These are phyloP conservation scores for Cephus spinipes DNA, from an alignment of 2,888 invertebrate species.

Conservation along the genomic window DNA sequence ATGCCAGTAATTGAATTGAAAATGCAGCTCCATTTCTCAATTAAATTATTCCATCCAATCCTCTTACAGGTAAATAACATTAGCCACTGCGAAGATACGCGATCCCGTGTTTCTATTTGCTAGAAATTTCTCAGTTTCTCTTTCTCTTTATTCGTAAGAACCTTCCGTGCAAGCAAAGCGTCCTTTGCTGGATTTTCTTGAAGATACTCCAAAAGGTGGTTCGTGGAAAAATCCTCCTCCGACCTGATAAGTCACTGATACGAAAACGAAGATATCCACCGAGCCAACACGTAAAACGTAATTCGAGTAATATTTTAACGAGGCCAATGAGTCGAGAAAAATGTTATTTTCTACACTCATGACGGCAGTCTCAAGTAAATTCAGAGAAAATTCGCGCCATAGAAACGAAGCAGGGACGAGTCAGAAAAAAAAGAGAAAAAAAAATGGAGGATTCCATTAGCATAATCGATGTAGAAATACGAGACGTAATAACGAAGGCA, in stretches of 20 bases:
- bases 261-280: neutral
- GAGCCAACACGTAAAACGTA: neutral
- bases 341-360: neutral
- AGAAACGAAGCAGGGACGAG: neutral
- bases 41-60: conserved; percentile 36
- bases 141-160: neutral
- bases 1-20: conserved; percentile 38
- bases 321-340: neutral
- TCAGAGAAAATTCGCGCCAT: neutral
- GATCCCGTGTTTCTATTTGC: neutral
- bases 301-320: neutral
- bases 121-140: neutral
- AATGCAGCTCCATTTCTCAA: conserved; percentile 30
- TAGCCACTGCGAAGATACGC: neutral
- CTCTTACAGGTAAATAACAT: conserved; percentile 26
- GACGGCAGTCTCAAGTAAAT: neutral
- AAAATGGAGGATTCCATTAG: neutral
- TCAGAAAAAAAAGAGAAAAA: neutral
- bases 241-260: neutral
- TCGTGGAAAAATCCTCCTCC: neutral
- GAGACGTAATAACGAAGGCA: neutral
- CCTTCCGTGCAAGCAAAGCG: neutral
- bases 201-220: neutral
- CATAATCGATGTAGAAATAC: neutral
- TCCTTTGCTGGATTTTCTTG: neutral